Percentiles rank a stretch among this genome's conserved stretches.
These are phyloP conservation scores for Steatocranus sp. DNA, from an alignment of 2,797 vertebrate species.

Conservation along the genomic window DNA sequence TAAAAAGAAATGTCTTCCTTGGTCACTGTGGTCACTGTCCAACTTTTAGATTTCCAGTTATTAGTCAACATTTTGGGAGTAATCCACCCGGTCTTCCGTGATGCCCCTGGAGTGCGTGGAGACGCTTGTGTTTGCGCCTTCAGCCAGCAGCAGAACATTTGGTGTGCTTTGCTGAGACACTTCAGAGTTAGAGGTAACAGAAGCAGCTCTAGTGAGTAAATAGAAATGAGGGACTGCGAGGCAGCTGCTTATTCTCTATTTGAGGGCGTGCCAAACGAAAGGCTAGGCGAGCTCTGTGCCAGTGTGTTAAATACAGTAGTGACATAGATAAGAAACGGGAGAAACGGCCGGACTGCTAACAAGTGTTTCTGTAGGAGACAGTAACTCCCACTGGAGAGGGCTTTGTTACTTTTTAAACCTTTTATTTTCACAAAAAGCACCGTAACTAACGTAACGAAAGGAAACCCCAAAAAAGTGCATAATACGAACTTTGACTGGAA, in stretches of 20 bases:
- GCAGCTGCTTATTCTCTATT: background rate
- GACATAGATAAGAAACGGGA: background rate
- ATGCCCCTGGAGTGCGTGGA: background rate
- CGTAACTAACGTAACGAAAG: fast-evolving
- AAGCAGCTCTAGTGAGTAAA: background rate
- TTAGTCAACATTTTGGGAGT: background rate
- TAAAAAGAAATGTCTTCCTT: background rate
- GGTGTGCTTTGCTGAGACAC: background rate
- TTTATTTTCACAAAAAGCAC: background rate
- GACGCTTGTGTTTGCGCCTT: background rate
- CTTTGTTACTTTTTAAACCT: background rate
- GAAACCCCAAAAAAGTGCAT: background rate
- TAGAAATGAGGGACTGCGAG: background rate
- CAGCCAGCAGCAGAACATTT: background rate
- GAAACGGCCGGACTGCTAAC: background rate
- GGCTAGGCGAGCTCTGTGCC: background rate
- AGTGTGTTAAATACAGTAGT: background rate
- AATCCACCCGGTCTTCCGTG: background rate
- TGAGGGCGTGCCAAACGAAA: background rate
- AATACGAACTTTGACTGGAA: background rate
- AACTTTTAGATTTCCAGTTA: background rate
- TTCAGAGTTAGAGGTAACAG: background rate
- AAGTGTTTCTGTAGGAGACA: background rate
- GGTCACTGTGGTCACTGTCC: background rate
- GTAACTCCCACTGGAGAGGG: background rate